A percentile compares a stretch with the other conserved stretches of the same genome.
phyloP scores from a whole-genome alignment of 2,888 invertebrate species.

The Epiblema foenella region DNA sequence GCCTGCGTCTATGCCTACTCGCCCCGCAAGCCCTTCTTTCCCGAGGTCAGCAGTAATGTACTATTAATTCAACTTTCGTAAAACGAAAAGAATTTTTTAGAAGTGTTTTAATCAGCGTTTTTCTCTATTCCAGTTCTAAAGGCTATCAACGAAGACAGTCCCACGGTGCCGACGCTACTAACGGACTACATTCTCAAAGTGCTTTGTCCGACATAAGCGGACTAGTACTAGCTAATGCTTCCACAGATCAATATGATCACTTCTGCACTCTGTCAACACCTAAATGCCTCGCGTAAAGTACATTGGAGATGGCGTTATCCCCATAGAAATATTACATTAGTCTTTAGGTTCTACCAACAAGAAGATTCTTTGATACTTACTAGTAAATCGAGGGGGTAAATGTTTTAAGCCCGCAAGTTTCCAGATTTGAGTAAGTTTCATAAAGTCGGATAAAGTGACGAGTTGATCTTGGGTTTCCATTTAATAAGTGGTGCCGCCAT shows the following conservation, averaged over 20 bases:
- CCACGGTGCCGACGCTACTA: constrained; percentile 97
- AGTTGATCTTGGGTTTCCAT: background rate
- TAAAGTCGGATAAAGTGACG: background rate
- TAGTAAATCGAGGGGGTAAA: too few species aligned
- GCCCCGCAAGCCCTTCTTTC: too few species aligned
- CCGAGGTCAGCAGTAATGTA: too few species aligned
- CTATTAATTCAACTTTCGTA: too few species aligned
- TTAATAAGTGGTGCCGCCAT: background rate
- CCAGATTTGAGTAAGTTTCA: background rate
- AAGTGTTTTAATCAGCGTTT: constrained; percentile 47
- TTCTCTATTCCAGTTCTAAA: constrained; percentile 92
- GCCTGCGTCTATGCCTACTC: too few species aligned
- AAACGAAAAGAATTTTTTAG: too few species aligned
- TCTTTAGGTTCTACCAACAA: too few species aligned
- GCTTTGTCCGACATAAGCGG: constrained; percentile 90
- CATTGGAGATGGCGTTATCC: constrained; percentile 9
- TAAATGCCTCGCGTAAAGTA: background rate
- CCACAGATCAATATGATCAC: constrained; percentile 37
- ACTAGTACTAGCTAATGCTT: constrained; percentile 63
- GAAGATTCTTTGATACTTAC: too few species aligned
- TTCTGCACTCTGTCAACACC: constrained; percentile 45
- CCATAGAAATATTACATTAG: background rate
- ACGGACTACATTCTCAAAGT: constrained; percentile 99
- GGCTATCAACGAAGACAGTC: constrained; percentile 99
- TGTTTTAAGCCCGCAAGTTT: background rate